Conservation (phyloP, 1,140 invertebrate species). For the Saxidomus purpurata region DNA sequence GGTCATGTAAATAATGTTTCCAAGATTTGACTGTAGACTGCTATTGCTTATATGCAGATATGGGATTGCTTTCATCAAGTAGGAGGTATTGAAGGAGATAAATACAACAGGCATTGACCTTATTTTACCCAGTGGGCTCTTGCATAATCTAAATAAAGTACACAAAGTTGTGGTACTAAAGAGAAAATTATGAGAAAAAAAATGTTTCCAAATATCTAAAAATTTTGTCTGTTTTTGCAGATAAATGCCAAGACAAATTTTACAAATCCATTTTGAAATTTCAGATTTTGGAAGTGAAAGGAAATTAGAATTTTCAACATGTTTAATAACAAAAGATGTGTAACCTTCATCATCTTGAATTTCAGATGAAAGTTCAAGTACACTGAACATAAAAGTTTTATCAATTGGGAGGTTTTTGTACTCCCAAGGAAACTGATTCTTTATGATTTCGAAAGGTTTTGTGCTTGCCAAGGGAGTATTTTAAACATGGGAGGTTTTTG, state of each 20-base stretch:
- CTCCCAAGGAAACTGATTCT: neutral
- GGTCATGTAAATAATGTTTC: too few relatives aligned
- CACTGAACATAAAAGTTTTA: neutral
- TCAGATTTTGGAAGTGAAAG: slow-evolving; percentile 5
- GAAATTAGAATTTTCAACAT: neutral
- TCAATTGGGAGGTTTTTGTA: slow-evolving; percentile 5
- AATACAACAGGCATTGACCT: too few relatives aligned
- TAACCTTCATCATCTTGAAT: slow-evolving; percentile 1
- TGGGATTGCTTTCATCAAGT: too few relatives aligned
- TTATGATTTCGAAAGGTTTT: neutral
- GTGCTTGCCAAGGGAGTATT: neutral
- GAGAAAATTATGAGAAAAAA: too few relatives aligned
- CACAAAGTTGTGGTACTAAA: too few relatives aligned
- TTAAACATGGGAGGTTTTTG: slow-evolving; percentile 13
- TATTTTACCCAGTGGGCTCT: too few relatives aligned
- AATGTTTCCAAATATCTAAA: neutral
- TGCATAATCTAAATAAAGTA: too few relatives aligned
- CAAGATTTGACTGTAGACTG: too few relatives aligned
- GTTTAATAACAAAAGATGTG: neutral
- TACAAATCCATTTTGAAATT: neutral
- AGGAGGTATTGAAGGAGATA: too few relatives aligned
- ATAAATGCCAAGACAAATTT: neutral
- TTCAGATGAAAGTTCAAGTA: slow-evolving; percentile 22
- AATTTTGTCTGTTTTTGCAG: slow-evolving; percentile 3
- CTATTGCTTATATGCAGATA: too few relatives aligned